These are phyloP conservation scores for Colistium nudipinnis DNA, from an alignment of 2,113 vertebrate species.

Conservation along the genomic window DNA sequence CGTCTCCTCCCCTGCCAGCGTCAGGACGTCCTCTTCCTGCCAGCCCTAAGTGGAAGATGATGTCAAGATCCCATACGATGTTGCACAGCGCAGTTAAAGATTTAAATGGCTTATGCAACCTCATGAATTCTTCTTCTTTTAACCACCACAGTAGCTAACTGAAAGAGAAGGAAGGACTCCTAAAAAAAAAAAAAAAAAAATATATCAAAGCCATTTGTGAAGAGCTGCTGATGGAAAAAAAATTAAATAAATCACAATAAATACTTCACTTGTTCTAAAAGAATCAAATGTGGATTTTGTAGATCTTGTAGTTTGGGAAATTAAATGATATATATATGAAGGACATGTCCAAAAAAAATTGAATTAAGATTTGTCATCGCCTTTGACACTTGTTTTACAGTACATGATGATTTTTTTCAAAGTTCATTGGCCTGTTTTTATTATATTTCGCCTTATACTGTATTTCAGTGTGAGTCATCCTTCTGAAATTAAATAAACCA, in stretches of 20 bases:
- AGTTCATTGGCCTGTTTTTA: constrained; percentile 6
- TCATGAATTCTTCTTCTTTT: constrained; percentile 43
- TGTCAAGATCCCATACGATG: constrained; percentile 40
- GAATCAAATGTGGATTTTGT: background rate
- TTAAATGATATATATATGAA: too few relatives aligned
- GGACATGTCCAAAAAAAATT: background rate
- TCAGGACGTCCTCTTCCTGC: too few relatives aligned
- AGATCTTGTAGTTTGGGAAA: too few relatives aligned
- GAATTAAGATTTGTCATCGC: background rate
- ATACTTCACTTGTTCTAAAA: background rate
- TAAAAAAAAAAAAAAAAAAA: too few relatives aligned
- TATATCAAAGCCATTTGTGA: background rate
- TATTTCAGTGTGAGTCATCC: constrained; percentile 4
- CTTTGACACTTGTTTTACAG: constrained; percentile 1
- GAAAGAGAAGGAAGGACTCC: constrained; percentile 2
- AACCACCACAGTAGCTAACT: constrained; percentile 32
- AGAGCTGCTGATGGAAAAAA: too few relatives aligned
- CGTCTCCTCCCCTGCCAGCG: too few relatives aligned
- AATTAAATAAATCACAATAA: background rate
- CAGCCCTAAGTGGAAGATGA: constrained; percentile 10
- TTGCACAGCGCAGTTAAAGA: constrained; percentile 49
- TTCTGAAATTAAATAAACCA: constrained; percentile 22
- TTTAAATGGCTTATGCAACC: constrained; percentile 62
- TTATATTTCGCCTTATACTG: background rate
- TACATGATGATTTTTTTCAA: background rate